phyloP scores from a whole-genome alignment of 2,888 invertebrate species.

The Allacma fusca region DNA sequence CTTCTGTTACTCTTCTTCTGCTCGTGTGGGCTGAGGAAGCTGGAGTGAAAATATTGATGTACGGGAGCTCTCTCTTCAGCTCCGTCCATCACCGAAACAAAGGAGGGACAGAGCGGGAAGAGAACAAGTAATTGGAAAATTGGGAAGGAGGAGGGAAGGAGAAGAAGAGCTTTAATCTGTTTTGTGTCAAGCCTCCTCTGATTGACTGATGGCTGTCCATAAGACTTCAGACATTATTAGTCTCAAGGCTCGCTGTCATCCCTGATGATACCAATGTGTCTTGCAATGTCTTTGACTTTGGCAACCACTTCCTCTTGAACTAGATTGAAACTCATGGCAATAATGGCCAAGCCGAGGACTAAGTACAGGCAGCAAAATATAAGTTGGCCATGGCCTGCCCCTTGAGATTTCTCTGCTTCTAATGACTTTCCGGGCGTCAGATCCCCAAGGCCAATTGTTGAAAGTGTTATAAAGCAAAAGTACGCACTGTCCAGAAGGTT shows the following conservation, averaged over 20 bases:
- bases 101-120: background rate
- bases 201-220: conserved; percentile 36
- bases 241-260: conserved; percentile 63
- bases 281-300: conserved; percentile 76
- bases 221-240: background rate
- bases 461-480: conserved; percentile 84
- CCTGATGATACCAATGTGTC: conserved; percentile 73
- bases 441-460: conserved; percentile 84
- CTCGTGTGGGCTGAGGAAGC: too few species aligned
- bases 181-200: conserved; percentile 13
- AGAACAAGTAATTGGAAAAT: background rate
- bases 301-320: conserved; percentile 81
- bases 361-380: conserved; percentile 82
- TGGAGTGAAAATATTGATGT: too few species aligned
- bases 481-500: conserved; percentile 80
- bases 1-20: too few species aligned
- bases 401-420: conserved; percentile 55
- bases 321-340: conserved; percentile 85
- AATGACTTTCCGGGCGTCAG: conserved; percentile 72
- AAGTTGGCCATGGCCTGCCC: conserved; percentile 73
- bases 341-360: conserved; percentile 78
- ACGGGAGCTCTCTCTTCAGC: too few species aligned
- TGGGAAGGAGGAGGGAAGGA: background rate
- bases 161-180: conserved; percentile 25
- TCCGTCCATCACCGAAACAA: background rate